These are phyloP conservation scores for Idaea biselata DNA, from an alignment of 2,888 invertebrate species.

Conservation along the genomic window DNA sequence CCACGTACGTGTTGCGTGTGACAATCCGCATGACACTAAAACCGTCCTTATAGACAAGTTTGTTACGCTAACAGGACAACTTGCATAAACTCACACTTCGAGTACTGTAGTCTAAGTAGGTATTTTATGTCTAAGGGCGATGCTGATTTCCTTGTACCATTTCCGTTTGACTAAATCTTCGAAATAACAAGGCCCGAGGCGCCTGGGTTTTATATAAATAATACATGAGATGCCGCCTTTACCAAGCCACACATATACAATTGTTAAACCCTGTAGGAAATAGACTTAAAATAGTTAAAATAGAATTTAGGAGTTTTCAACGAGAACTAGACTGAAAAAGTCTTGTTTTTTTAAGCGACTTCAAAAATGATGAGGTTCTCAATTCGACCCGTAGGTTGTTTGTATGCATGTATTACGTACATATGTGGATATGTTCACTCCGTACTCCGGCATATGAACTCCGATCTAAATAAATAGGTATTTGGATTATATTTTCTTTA, in stretches of 20 bases:
- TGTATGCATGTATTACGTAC: no score
- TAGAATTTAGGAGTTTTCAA: neutral
- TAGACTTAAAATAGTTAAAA: neutral
- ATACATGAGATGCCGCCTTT: neutral
- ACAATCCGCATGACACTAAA: no score
- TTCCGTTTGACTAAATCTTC: conserved; percentile 1
- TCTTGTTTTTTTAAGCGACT: no score
- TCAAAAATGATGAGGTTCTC: no score
- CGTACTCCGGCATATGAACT: no score
- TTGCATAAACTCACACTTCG: neutral
- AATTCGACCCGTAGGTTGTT: no score
- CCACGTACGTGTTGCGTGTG: no score
- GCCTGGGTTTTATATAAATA: neutral
- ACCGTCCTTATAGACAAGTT: neutral
- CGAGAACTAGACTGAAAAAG: no score
- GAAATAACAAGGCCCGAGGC: neutral
- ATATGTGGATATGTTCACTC: no score
- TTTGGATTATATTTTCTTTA: no score
- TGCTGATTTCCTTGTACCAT: neutral
- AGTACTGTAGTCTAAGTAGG: neutral
- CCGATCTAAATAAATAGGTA: no score
- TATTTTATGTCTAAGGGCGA: neutral
- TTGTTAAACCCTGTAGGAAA: neutral
- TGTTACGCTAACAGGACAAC: neutral
- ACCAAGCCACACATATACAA: neutral